Evolutionary conservation across 1,140 invertebrate genomes (phyloP), one percentile per base, ranked within the genome.

Genomic region (Trachelipus rathkii): DNA sequence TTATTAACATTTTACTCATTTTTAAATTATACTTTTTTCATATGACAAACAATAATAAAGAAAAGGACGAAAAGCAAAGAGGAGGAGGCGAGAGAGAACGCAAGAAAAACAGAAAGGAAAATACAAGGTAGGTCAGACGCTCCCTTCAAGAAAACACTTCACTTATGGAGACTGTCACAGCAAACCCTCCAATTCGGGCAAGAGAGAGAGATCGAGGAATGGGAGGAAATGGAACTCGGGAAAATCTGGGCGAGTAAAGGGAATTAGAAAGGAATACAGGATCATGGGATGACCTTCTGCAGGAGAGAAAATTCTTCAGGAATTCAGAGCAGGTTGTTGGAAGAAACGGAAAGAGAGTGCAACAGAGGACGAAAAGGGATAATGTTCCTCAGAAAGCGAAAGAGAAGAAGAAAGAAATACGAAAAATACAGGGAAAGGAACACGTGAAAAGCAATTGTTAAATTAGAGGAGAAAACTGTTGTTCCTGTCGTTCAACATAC

Each of bases 381-480:
- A 46, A 15, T 33, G 33, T 19, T 19, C 44, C 15, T 19, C 5
- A 24, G n/a, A 60, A 74, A 66, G 11, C 13, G 72, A 74, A 53
- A 74, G 5, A 46, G 72, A 24, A 66, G 44, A 10, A 74, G 50
- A 21, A 74, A 53, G 19, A 74, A 44, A 46, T 43, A 33, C n/a
- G 72, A 74, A 74, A 74, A 60, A 50, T n/a, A n/a, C n/a, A 15
- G 72, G 3, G 66, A 74, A 53, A 46, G 72, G n/a, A n/a, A 33
- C 66, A 60, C 33, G 72, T 74, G 0, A 74, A n/a, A n/a, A 43
- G 2, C 72, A 74, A 43, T 53, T 74, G 10, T 53, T 74, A 15
- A n/a, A 74, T 74, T 15, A n/a, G 72, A 53, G 72, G 72, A 13
- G 72, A 74, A n/a, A 74, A 74, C 44, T n/a, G 72, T 74, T 60